Evolutionary conservation across 2,888 invertebrate species (phyloP), one percentile per base, ranked within the genome.

Genomic region (Dynastes maya): DNA sequence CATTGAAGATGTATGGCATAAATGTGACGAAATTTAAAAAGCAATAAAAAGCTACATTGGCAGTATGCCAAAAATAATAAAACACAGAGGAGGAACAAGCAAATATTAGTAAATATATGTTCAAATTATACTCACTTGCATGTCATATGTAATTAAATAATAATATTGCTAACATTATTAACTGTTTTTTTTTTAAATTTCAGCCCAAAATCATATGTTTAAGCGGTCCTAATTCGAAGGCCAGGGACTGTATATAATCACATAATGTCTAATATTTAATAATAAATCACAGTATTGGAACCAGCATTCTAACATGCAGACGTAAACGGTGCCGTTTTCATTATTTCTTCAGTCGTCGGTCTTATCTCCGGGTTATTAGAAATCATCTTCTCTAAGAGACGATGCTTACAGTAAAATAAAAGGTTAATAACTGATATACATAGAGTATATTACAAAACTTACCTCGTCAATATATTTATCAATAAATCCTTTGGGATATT

Each of bases 321-420:
- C 2, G 58, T 61, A 45, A 79, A 77, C 11, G 72, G 77, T 58
- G 79, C 11, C 11, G 77, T 77, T 65, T 68, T 68, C 51, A 76
- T 45, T n/a, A 80, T 79, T 6, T 68, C 55, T 22, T 22, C 51
- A 0, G 96, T 95, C 1, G 94, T 94, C 16, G 97, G 96, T 1
- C 98, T 91, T 79, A 91, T 89, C 2, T 90, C 89, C 0, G 97
- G 96, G 79, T 93, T 90, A 2, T 91, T 88, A 80, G 95, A 94
- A 61, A 98, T 89, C 95, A 98, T 96, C 86, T 93, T 88, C 81
- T 92, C 91, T 9, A 98, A 89, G 78, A 97, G 90, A 2, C 92
- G 89, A 86, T 91, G 92, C 95, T 96, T 16, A 6, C n/a, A 55
- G 1, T n/a, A n/a, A 16, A 16, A 53, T 9, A 5, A 55, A 55